Conservation (phyloP, 1,140 invertebrate genomes). For the Telenomus remus region DNA sequence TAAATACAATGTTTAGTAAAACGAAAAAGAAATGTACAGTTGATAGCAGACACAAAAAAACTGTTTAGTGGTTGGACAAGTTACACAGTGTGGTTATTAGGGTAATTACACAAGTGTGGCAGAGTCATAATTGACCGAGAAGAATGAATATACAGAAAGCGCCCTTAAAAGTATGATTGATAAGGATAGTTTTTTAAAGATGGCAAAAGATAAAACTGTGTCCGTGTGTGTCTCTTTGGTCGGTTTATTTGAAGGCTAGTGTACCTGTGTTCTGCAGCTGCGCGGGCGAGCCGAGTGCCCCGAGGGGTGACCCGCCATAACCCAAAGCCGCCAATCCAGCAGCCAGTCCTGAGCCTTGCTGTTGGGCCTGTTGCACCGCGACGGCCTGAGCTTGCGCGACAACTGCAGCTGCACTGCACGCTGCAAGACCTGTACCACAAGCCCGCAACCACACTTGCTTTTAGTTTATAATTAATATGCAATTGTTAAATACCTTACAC, state of each 20-base stretch:
- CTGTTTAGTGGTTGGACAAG: too few species aligned
- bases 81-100: too few species aligned
- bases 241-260: slow-evolving; percentile 42
- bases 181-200: not conserved
- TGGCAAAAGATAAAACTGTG: not conserved
- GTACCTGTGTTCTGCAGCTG: slow-evolving; percentile 75
- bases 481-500: slow-evolving; percentile 61
- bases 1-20: too few species aligned
- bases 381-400: slow-evolving; percentile 74
- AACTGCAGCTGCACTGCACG: slow-evolving; percentile 73
- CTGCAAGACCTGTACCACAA: slow-evolving; percentile 75
- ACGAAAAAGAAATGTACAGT: too few species aligned
- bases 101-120: too few species aligned
- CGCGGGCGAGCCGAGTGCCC: slow-evolving; percentile 73
- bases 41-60: too few species aligned
- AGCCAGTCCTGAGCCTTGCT: slow-evolving; percentile 73
- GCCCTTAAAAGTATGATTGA: too few species aligned
- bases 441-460: slow-evolving; percentile 69
- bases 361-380: slow-evolving; percentile 74
- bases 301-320: slow-evolving; percentile 73
- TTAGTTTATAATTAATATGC: slow-evolving; percentile 64
- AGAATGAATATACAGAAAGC: slow-evolving; percentile 21
- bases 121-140: not conserved
- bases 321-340: slow-evolving; percentile 73
- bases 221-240: slow-evolving; percentile 35